A percentile compares a stretch with the other conserved stretches of the same genome.
These are phyloP conservation scores for Yponomeuta sedellus DNA, from an alignment of 2,888 invertebrate genomes.

Conservation along the genomic window DNA sequence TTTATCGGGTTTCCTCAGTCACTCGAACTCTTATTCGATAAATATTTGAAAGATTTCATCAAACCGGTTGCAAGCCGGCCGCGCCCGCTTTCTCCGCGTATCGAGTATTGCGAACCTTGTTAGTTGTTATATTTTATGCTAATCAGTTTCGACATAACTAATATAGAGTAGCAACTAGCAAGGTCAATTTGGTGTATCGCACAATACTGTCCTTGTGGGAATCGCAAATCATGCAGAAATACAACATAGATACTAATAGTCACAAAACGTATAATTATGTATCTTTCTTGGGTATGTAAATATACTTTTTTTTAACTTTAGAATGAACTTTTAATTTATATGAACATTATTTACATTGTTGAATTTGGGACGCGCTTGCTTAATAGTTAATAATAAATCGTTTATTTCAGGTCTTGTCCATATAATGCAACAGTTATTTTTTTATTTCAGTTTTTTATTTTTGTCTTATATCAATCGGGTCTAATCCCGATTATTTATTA, in stretches of 20 bases:
- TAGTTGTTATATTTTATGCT: slow-evolving; percentile 1
- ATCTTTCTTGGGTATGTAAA: no score
- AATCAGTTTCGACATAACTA: background rate
- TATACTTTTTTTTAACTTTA: no score
- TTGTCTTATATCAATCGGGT: no score
- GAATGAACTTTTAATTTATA: no score
- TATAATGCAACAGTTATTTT: no score
- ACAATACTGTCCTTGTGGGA: background rate
- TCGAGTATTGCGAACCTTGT: background rate
- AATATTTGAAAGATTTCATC: background rate
- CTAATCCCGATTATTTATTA: no score
- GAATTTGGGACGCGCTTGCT: no score
- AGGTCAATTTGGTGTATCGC: background rate
- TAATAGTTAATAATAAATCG: no score
- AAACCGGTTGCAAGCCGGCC: background rate
- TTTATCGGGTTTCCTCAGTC: background rate
- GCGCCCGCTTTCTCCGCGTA: background rate
- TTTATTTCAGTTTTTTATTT: no score
- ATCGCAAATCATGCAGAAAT: background rate
- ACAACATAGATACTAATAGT: background rate
- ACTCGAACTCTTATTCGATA: background rate
- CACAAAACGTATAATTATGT: no score
- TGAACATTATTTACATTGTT: no score
- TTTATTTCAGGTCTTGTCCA: no score
- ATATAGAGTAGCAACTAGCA: background rate